Evolutionary conservation across 2,888 invertebrate genomes (phyloP), one percentile per base, ranked within the genome.

Genomic region (Rhingia rostrata): DNA sequence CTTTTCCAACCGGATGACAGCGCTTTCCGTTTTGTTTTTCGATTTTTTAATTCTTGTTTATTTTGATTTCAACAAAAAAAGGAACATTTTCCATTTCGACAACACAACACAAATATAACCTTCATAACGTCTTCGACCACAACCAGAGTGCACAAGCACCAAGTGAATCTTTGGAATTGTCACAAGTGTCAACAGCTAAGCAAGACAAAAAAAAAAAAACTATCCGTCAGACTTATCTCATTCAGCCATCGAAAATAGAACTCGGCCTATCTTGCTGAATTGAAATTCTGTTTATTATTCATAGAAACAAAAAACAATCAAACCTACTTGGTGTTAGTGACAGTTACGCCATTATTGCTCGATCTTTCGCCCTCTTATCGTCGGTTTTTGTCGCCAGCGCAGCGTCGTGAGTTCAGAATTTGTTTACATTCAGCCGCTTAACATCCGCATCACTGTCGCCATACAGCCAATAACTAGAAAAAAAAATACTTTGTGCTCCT

Each of bases 11-110:
- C 64, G 84, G 56, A 84, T 75, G 74, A 47, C 32, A 64, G 66
- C 70, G 70, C 74, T 74, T 70, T 84, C 80, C 80, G 69, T 74
- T 84, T 84, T 74, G 66, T 74, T 84, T 82, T 79, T 80, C 49
- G 43, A 53, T 82, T 77, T 43, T 69, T 72, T 54, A 22, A 22
- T 22, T 22, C 22, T 63, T 74, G 73, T 77, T 30, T 72, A 45
- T 32, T 77, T 72, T 67, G 35, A 74, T 70, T 80, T 70, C n/a
- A 54, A 80, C 60, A 51, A 80, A 58, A 32, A 49, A 73, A 54
- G 22, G 9, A 60, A 66, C 49, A 60, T 47, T 70, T 49, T 70
- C 22, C 53, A 70, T 53, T 30, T 66, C 67, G 56, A 41, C 58
- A 41, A 53, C 66, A 61, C 35, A 64, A 60, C 32, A 54, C 53